Conservation (phyloP, 2,888 invertebrate species). For the Trachelus troglodyta region DNA sequence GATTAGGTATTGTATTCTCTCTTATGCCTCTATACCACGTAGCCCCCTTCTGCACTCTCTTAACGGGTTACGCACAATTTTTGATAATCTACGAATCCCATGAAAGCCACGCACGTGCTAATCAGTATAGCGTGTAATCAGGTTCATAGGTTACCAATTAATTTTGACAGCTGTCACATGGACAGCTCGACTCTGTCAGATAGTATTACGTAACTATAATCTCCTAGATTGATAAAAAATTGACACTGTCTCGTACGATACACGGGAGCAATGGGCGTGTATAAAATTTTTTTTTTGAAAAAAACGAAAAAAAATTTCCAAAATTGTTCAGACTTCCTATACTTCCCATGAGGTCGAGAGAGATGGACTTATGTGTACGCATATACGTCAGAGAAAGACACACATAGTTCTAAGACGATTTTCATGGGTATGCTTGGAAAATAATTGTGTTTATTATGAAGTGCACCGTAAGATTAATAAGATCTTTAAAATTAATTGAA, state of each 20-base stretch:
- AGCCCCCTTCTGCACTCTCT: conserved; percentile 7
- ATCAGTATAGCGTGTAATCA: not conserved
- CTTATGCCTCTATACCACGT: conserved; percentile 15
- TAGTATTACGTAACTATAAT: not conserved
- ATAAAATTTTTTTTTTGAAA: not conserved
- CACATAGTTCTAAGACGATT: not conserved
- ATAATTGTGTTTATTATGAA: not conserved
- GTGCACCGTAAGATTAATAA: not conserved
- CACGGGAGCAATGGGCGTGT: not conserved
- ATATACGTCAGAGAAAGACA: not conserved
- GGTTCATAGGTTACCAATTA: not conserved
- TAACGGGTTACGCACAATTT: conserved; percentile 23
- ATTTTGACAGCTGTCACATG: not conserved
- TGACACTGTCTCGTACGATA: not conserved
- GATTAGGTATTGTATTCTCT: conserved; percentile 27
- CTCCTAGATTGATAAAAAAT: not conserved
- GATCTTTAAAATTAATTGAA: not conserved
- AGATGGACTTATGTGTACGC: not conserved
- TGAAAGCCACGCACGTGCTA: not conserved
- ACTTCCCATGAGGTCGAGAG: not conserved
- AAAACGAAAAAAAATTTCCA: not conserved
- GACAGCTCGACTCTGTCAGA: not conserved
- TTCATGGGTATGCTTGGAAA: not conserved
- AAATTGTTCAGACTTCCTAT: not conserved
- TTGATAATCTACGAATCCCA: not conserved